These are phyloP conservation scores for Varanus salvator DNA, from an alignment of 2,113 vertebrate genomes.

Conservation along the genomic window DNA sequence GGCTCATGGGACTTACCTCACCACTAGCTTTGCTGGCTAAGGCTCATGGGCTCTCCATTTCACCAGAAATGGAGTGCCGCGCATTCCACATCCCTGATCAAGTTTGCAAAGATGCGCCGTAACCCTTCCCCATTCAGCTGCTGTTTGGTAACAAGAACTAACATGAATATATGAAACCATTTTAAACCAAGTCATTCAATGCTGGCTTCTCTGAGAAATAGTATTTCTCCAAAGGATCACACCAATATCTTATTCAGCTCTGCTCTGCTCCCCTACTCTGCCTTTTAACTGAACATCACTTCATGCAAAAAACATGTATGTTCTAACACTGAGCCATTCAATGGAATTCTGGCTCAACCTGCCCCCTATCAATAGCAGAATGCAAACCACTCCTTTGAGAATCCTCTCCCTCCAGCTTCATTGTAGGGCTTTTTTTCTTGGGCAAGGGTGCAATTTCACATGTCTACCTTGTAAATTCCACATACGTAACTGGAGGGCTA, in stretches of 20 bases:
- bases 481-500: no score
- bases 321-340: not conserved
- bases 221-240: not conserved
- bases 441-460: no score
- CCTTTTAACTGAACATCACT: not conserved
- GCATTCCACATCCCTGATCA: no score
- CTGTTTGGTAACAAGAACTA: not conserved
- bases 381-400: not conserved
- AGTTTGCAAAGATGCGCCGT: not conserved
- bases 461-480: no score
- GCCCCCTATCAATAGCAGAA: not conserved
- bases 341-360: not conserved
- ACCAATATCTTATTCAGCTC: not conserved
- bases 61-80: no score
- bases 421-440: not conserved
- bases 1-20: no score
- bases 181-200: no score
- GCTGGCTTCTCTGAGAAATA: no score
- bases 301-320: not conserved
- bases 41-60: no score
- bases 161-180: not conserved
- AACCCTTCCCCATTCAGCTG: not conserved
- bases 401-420: not conserved
- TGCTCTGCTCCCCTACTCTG: not conserved
- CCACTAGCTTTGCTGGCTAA: no score